phyloP scores from a whole-genome alignment of 1,140 invertebrate species.

The Drosophila elegans region DNA sequence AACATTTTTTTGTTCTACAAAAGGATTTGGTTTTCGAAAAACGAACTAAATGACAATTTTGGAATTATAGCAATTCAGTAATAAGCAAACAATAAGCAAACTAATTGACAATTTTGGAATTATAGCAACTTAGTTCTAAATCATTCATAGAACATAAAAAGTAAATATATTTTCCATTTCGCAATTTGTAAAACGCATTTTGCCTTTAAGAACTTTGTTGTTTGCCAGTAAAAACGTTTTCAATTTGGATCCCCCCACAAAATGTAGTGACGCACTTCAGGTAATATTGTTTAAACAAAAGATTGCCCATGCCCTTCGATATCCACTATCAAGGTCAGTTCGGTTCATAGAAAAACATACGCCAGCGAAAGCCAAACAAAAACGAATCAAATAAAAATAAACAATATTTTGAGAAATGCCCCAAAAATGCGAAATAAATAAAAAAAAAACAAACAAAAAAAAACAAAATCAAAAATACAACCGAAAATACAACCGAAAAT shows the following conservation, averaged over 20 bases:
- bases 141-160: too few relatives aligned
- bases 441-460: conserved; percentile 8
- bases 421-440: conserved; percentile 27
- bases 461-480: not conserved
- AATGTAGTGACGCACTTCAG: conserved; percentile 28
- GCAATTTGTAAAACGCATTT: too few relatives aligned
- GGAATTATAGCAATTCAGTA: too few relatives aligned
- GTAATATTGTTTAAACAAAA: conserved; percentile 19
- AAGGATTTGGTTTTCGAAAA: not conserved
- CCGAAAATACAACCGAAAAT: conserved; percentile 39
- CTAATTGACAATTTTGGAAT: too few relatives aligned
- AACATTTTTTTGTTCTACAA: too few relatives aligned
- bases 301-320: conserved; percentile 25
- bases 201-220: not conserved
- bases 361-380: conserved; percentile 36
- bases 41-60: too few relatives aligned
- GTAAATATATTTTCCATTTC: too few relatives aligned
- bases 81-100: too few relatives aligned
- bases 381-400: conserved; percentile 54
- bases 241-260: conserved; percentile 4
- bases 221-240: not conserved
- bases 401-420: conserved; percentile 56
- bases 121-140: too few relatives aligned
- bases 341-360: conserved; percentile 29
- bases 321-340: conserved; percentile 26